Percentiles rank a stretch among this genome's conserved stretches.
phyloP scores from a whole-genome alignment of 2,888 invertebrate genomes.

The Hirudinaria manillensis region DNA sequence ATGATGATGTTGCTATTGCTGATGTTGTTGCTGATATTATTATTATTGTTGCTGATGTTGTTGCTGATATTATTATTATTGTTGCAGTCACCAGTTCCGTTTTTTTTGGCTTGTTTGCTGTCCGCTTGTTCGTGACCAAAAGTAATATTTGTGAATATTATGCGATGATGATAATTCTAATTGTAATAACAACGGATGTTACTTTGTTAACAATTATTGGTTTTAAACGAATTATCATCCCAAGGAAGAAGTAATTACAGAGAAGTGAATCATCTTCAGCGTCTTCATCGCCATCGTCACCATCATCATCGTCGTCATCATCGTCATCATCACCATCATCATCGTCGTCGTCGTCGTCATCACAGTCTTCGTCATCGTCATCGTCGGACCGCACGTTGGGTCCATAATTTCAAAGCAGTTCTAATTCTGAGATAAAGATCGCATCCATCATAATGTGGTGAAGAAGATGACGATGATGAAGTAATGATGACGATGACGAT shows the following conservation, averaged over 20 bases:
- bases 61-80: not conserved
- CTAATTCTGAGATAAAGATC: not conserved
- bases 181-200: too few species aligned
- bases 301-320: conserved; percentile 14
- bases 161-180: too few species aligned
- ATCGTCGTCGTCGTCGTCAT: conserved; percentile 17
- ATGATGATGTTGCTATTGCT: not conserved
- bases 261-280: not conserved
- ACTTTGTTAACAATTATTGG: too few species aligned
- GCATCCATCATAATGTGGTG: not conserved
- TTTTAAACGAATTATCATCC: too few species aligned
- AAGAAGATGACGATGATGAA: not conserved
- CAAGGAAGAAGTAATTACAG: too few species aligned
- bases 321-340: conserved; percentile 15
- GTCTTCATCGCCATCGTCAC: conserved; percentile 14
- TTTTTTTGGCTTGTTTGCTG: conserved; percentile 1
- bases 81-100: not conserved
- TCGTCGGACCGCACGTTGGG: not conserved
- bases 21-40: not conserved
- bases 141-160: too few species aligned
- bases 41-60: not conserved
- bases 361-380: conserved; percentile 24
- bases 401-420: too few species aligned
- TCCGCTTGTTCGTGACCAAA: not conserved
- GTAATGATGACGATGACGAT: not conserved